Evolutionary conservation across 2,797 vertebrate genomes (phyloP).

Genomic region (Rhynchotus rufescens): DNA sequence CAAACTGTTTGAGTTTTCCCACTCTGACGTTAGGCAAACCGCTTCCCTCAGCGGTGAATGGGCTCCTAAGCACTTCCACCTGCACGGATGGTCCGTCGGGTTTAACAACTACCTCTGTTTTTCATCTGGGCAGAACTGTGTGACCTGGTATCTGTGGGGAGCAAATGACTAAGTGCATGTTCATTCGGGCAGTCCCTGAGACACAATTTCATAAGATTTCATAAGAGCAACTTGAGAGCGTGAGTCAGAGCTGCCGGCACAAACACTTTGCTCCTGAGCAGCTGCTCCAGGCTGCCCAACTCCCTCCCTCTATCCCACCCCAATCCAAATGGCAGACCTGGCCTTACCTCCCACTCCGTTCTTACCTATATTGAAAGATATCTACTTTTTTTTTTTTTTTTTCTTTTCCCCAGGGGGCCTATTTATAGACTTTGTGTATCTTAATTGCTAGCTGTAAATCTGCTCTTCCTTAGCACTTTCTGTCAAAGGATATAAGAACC

Average conservation of each 20-base stretch:
- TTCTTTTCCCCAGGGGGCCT: background rate
- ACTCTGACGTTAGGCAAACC: background rate
- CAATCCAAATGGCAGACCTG: background rate
- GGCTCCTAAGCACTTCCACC: background rate
- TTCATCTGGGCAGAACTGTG: background rate
- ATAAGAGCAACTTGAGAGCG: background rate
- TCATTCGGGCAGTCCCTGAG: background rate
- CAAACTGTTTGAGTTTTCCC: slow-evolving; percentile 12
- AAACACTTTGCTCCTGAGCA: background rate
- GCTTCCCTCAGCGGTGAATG: background rate
- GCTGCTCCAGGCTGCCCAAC: background rate
- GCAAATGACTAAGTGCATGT: background rate
- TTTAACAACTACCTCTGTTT: background rate
- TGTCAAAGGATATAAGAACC: background rate
- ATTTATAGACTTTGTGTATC: background rate
- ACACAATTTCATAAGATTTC: background rate
- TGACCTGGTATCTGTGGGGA: background rate
- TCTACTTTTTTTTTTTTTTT: background rate
- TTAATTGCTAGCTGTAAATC: background rate
- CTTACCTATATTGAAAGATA: background rate
- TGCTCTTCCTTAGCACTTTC: background rate
- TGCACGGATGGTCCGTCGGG: background rate
- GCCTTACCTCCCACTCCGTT: background rate
- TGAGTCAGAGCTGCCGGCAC: background rate
- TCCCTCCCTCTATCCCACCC: background rate